Evolutionary conservation across 2,888 invertebrate genomes (phyloP).

Genomic region (Blastobasis adustella): DNA sequence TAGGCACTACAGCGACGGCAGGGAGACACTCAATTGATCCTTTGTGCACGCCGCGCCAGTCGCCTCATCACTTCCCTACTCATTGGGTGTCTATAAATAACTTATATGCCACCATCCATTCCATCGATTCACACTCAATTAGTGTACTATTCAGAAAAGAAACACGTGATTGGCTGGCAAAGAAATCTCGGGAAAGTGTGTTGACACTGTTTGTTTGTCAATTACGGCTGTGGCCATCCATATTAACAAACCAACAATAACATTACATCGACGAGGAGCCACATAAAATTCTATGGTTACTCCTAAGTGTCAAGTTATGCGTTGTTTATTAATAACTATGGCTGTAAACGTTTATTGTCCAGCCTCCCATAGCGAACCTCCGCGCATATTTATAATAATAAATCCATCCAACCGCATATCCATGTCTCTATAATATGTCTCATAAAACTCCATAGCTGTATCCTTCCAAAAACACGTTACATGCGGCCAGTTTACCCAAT

Average conservation of each 20-base stretch:
- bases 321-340: too few relatives aligned
- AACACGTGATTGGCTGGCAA: not conserved
- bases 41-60: conserved; percentile 37
- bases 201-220: too few relatives aligned
- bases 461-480: too few relatives aligned
- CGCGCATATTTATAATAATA: not conserved
- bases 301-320: too few relatives aligned
- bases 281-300: too few relatives aligned
- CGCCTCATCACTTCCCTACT: conserved; percentile 45
- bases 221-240: not conserved
- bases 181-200: not conserved
- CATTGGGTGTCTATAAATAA: conserved; percentile 50
- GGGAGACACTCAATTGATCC: conserved; percentile 51
- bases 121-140: conserved; percentile 42
- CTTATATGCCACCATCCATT: conserved; percentile 25
- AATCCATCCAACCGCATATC: not conserved
- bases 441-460: too few relatives aligned
- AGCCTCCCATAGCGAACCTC: not conserved
- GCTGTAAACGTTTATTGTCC: not conserved
- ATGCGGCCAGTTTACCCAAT: too few relatives aligned
- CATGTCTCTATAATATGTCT: not conserved
- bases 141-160: conserved; percentile 5
- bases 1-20: conserved; percentile 25
- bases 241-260: too few relatives aligned
- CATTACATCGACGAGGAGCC: too few relatives aligned